Base-by-base conservation (phyloP, 2,113 vertebrate species). In the Spermophilus dauricus region DNA sequence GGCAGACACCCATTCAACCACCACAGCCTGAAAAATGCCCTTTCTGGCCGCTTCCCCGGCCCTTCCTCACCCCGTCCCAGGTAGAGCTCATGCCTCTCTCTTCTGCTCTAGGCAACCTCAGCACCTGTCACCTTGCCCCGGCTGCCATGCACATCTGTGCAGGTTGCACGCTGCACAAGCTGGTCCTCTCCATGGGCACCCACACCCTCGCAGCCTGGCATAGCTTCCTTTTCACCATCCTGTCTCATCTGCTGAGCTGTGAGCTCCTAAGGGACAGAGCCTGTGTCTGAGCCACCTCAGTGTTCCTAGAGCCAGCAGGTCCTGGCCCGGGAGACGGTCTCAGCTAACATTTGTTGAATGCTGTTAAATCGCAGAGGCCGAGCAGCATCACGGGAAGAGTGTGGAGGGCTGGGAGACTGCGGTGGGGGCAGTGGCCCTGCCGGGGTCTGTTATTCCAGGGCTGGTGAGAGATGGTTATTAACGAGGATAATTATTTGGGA, bases 401-500 rank as follows among this genome's bases (percentile, higher is more conserved):
- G 45, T 20, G 73, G 77, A 84, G 76, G 91, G 20, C 4, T 53
- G 83, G 81, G 58, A 75, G 17, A 1, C 1, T 28, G 45, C n/a
- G 14, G 87, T 2, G 8, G 78, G 73, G 73, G 42, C 28, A 39
- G 53, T 0, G 28, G 56, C 90, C 78, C 70, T 61, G 37, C 67
- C 32, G 4, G 69, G 65, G 20, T 39, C 73, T 67, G n/a, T 39
- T 34, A 83, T 39, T 39, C 91, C 85, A 45, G 77, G 86, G 75
- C 18, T 12, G 45, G 48, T 1, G 58, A 70, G 92, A 84, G 75
- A 53, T 82, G 45, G 84, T 86, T 97, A 95, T 90, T 93, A 94
- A 96, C 1, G 12, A 96, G 75, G 91, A 48, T 83, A 42, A 86
- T 94, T 97, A 92, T 83, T 91, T 32, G 37, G 58, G 65, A 92